A percentile compares a stretch with the other conserved stretches of the same genome.
phyloP scores from a whole-genome alignment of 2,888 invertebrate species.

The Aromia moschata region DNA sequence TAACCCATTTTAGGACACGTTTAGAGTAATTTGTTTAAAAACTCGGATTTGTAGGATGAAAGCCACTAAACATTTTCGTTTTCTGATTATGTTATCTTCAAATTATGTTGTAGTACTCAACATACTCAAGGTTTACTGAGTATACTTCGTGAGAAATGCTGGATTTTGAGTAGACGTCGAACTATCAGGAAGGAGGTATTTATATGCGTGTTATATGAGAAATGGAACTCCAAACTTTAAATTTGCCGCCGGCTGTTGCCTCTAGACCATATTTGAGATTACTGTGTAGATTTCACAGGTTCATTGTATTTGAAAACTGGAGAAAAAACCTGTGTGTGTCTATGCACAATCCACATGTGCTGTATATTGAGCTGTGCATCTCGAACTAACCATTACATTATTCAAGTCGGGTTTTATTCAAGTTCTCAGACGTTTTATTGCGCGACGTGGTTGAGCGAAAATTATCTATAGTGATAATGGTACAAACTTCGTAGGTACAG shows the following conservation, averaged over 20 bases:
- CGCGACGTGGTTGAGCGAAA: no score
- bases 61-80: slow-evolving; percentile 24
- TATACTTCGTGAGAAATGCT: slow-evolving; percentile 40
- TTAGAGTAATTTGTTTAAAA: slow-evolving; percentile 2
- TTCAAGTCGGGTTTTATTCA: background rate
- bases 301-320: slow-evolving; percentile 49
- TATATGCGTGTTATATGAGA: slow-evolving; percentile 6
- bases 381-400: background rate
- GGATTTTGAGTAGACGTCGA: slow-evolving; percentile 40
- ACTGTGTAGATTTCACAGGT: slow-evolving; percentile 54
- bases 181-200: slow-evolving; percentile 30
- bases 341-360: background rate
- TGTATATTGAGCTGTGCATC: background rate
- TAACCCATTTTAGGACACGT: slow-evolving; percentile 1
- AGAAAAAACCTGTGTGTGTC: slow-evolving; percentile 7
- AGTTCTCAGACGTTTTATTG: no score
- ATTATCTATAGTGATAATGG: no score
- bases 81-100: slow-evolving; percentile 28
- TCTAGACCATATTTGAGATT: slow-evolving; percentile 19
- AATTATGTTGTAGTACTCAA: slow-evolving; percentile 19
- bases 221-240: slow-evolving; percentile 5
- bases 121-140: slow-evolving; percentile 35
- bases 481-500: no score
- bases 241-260: background rate
- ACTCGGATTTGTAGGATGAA: slow-evolving; percentile 10